Conservation (phyloP, 1,140 invertebrate species). For the Drosophila arawakana region DNA sequence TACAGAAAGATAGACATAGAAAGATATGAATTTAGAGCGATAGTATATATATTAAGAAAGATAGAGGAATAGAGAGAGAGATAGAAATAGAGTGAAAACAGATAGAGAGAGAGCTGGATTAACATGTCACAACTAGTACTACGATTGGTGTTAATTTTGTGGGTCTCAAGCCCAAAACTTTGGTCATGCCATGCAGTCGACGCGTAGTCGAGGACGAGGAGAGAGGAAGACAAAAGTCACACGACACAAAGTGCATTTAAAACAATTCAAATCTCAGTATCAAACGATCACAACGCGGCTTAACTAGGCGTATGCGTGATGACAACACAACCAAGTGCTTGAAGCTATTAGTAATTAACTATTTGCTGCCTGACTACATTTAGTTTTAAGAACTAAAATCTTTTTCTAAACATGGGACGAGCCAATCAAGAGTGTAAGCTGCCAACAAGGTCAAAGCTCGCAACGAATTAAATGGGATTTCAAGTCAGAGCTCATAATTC, state of each 20-base stretch:
- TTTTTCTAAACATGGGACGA: constrained; percentile 1
- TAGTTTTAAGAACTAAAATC: constrained; percentile 4
- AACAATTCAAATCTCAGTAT: neutral
- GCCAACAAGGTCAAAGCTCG: neutral
- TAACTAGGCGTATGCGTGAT: constrained; percentile 42
- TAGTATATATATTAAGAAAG: constrained; percentile 26
- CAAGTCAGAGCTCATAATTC: constrained; percentile 1
- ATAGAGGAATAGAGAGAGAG: constrained; percentile 34
- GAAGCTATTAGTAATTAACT: neutral
- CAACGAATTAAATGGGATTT: neutral
- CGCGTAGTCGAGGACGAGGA: neutral
- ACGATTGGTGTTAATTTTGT: neutral
- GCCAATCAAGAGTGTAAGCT: neutral
- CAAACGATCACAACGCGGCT: neutral
- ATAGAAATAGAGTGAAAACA: constrained; percentile 33
- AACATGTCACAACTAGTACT: neutral
- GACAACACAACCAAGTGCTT: constrained; percentile 22
- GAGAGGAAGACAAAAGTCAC: neutral
- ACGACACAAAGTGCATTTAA: neutral
- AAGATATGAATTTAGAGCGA: constrained; percentile 38
- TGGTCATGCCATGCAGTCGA: constrained; percentile 34
- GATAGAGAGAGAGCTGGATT: constrained; percentile 15
- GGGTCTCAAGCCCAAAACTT: constrained; percentile 3
- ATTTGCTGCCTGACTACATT: constrained; percentile 6
- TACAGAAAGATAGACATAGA: constrained; percentile 46